phyloP scores from a whole-genome alignment of 2,797 vertebrate species.

The Sphenopsis melanotis region DNA sequence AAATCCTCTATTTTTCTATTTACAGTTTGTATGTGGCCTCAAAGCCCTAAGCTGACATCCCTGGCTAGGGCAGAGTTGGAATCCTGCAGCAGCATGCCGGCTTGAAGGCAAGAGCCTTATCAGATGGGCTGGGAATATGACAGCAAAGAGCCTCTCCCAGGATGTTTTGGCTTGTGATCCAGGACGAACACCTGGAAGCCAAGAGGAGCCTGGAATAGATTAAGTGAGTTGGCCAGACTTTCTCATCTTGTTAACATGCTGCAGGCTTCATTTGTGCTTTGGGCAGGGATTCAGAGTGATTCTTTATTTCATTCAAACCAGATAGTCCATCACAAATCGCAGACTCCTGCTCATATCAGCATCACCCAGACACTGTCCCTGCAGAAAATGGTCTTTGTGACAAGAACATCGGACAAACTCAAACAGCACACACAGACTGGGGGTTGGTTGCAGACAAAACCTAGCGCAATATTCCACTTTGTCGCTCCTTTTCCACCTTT shows the following conservation, averaged over 20 bases:
- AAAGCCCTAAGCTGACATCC: background rate
- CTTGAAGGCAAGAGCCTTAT: background rate
- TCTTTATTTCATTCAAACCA: constrained; percentile 39
- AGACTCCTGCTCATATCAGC: background rate
- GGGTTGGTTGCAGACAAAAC: background rate
- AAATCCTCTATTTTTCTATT: background rate
- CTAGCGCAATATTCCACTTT: background rate
- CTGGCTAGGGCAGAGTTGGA: background rate
- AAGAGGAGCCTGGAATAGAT: constrained; percentile 38
- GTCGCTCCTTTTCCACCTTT: background rate
- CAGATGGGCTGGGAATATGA: constrained; percentile 37
- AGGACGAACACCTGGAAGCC: constrained; percentile 36
- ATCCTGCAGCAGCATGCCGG: background rate
- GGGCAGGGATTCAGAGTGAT: constrained; percentile 1
- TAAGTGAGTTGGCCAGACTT: constrained; percentile 48
- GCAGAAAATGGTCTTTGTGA: background rate
- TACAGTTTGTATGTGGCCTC: background rate
- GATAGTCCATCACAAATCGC: constrained; percentile 9
- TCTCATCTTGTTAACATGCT: constrained; percentile 42
- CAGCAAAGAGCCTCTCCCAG: constrained; percentile 43
- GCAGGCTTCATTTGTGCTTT: constrained; percentile 33
- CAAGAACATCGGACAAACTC: background rate
- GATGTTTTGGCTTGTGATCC: constrained; percentile 41
- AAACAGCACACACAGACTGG: background rate
- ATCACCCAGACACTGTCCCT: background rate